A percentile compares a stretch with the other conserved stretches of the same genome.
These are phyloP conservation scores for Neodiprion virginianus DNA, from an alignment of 1,140 invertebrate species.

Conservation along the genomic window DNA sequence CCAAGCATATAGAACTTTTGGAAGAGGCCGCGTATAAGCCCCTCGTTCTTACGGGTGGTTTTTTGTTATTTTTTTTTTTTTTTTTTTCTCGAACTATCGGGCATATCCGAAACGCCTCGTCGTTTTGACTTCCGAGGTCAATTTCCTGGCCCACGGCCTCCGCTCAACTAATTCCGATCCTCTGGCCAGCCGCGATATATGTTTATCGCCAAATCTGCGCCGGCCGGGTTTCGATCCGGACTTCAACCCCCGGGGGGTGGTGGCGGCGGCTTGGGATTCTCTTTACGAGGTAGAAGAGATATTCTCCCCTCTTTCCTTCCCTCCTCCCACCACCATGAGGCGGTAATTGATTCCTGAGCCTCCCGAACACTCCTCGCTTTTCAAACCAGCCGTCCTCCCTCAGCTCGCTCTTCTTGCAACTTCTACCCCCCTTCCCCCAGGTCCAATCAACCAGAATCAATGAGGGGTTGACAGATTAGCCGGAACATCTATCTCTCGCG, in stretches of 20 bases:
- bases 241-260: background rate
- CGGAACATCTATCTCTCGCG: background rate
- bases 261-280: background rate
- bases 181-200: background rate
- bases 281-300: background rate
- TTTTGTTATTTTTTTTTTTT: too few relatives aligned
- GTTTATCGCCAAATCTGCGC: background rate
- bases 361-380: background rate
- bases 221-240: background rate
- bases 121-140: background rate
- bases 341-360: conserved; percentile 11
- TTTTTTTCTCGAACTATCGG: too few relatives aligned
- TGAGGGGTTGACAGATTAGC: conserved; percentile 11
- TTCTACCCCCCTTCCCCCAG: background rate
- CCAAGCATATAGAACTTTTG: too few relatives aligned
- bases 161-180: background rate
- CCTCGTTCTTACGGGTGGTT: too few relatives aligned
- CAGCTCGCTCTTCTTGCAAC: background rate
- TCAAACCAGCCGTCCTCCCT: too few relatives aligned
- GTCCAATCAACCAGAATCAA: background rate
- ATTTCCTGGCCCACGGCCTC: background rate
- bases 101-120: too few relatives aligned
- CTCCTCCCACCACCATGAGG: background rate
- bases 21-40: too few relatives aligned
- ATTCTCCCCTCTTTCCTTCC: too few relatives aligned